Evolutionary conservation across 2,797 vertebrate genomes (phyloP).

Genomic region (Gila robusta): DNA sequence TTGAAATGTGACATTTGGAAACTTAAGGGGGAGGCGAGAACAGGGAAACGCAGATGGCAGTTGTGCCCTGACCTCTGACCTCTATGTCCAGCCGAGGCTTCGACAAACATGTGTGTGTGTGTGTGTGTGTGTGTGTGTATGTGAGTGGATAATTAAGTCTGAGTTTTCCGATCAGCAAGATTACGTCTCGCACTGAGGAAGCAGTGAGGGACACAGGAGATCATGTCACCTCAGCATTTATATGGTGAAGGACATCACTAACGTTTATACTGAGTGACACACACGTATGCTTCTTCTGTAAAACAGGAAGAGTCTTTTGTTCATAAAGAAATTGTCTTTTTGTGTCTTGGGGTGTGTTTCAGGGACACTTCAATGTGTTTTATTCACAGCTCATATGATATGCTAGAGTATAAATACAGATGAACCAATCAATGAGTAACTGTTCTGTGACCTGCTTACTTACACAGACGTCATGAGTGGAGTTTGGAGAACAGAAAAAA

Average conservation of each 20-base stretch:
- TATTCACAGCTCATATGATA: conserved; percentile 15
- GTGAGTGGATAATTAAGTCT: conserved; percentile 62
- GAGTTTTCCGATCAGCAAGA: conserved; percentile 73
- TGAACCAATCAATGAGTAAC: conserved; percentile 31
- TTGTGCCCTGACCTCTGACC: conserved; percentile 62
- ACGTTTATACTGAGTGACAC: background rate
- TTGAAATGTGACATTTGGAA: conserved; percentile 46
- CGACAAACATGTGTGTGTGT: background rate
- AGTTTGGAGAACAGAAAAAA: background rate
- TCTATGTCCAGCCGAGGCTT: conserved; percentile 37
- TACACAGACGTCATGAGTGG: conserved; percentile 17
- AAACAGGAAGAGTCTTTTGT: conserved; percentile 3
- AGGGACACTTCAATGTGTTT: background rate
- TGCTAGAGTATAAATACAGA: conserved; percentile 23
- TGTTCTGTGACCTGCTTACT: conserved; percentile 6
- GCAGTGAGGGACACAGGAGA: conserved; percentile 56
- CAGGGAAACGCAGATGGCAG: conserved; percentile 56
- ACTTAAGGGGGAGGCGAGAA: conserved; percentile 39
- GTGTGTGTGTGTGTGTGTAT: background rate
- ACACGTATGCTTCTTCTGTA: background rate
- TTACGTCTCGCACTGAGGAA: conserved; percentile 61
- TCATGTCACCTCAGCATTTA: conserved; percentile 53
- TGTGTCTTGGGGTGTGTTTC: background rate
- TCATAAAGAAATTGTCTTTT: background rate
- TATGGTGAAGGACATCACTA: background rate